Evolutionary conservation across 1,140 invertebrate genomes (phyloP).

Genomic region (Episyrphus balteatus): DNA sequence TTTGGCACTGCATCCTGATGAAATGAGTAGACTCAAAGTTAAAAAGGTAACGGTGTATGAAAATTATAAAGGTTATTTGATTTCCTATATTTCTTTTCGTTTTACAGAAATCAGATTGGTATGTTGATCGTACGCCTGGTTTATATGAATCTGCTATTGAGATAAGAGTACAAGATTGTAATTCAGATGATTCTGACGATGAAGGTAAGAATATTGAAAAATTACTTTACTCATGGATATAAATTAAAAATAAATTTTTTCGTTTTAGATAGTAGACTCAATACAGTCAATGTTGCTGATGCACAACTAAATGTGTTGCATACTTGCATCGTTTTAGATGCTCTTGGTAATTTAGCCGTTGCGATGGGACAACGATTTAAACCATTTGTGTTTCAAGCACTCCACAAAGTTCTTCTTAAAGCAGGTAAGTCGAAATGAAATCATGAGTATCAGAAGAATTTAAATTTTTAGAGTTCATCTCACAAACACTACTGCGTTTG

Average conservation of each 20-base stretch:
- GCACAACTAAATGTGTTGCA: conserved; percentile 31
- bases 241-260: too few species aligned
- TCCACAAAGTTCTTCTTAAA: conserved; percentile 28
- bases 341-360: conserved; percentile 21
- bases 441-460: not conserved
- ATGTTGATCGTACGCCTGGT: conserved; percentile 27
- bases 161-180: conserved; percentile 25
- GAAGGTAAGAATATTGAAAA: conserved; percentile 1
- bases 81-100: not conserved
- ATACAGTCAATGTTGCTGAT: conserved; percentile 18
- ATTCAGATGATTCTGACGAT: conserved; percentile 28
- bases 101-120: conserved; percentile 22
- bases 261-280: too few species aligned
- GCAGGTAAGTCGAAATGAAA: conserved; percentile 3
- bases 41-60: too few species aligned
- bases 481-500: too few species aligned
- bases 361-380: conserved; percentile 25
- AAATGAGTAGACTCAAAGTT: conserved; percentile 17
- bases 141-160: conserved; percentile 32
- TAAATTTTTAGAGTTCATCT: not conserved
- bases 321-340: conserved; percentile 26
- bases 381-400: conserved; percentile 18
- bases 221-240: too few species aligned
- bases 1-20: conserved; percentile 22
- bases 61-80: not conserved